A percentile compares a stretch with the other conserved stretches of the same genome.
Conservation (phyloP, 2,113 vertebrate genomes). For the Thunnus thynnus region DNA sequence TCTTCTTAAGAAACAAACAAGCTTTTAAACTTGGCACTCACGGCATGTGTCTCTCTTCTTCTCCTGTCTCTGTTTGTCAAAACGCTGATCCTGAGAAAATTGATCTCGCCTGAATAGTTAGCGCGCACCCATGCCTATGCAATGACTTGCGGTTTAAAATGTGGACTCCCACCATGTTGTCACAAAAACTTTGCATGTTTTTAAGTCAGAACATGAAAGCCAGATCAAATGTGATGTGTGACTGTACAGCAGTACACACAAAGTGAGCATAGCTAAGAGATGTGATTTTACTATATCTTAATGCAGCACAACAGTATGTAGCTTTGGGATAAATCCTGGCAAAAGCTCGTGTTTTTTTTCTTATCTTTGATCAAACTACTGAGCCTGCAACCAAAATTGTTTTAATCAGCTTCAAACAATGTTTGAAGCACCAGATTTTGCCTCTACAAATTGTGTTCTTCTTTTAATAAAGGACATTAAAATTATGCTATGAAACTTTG, state of each 20-base stretch:
- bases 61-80: conserved; percentile 49
- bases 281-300: conserved; percentile 16
- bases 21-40: conserved; percentile 79
- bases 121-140: background rate
- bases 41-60: conserved; percentile 48
- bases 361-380: conserved; percentile 10
- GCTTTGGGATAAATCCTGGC: conserved; percentile 19
- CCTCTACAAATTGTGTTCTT: background rate
- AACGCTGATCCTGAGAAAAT: conserved; percentile 74
- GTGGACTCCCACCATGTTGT: conserved; percentile 21
- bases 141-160: conserved; percentile 24
- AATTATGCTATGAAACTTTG: too few species aligned
- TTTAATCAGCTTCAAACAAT: background rate
- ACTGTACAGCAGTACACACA: conserved; percentile 8
- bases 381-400: background rate
- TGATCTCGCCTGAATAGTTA: conserved; percentile 53
- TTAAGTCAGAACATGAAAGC: conserved; percentile 14
- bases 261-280: conserved; percentile 4
- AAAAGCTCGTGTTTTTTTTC: conserved; percentile 8
- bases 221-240: conserved; percentile 28
- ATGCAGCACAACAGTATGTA: background rate
- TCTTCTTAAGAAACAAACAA: conserved; percentile 82
- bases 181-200: conserved; percentile 25
- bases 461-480: background rate
- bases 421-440: background rate